A percentile compares a stretch with the other conserved stretches of the same genome.
Evolutionary conservation across 1,140 invertebrate species (phyloP).

Genomic region (Leptopilina boulardi): DNA sequence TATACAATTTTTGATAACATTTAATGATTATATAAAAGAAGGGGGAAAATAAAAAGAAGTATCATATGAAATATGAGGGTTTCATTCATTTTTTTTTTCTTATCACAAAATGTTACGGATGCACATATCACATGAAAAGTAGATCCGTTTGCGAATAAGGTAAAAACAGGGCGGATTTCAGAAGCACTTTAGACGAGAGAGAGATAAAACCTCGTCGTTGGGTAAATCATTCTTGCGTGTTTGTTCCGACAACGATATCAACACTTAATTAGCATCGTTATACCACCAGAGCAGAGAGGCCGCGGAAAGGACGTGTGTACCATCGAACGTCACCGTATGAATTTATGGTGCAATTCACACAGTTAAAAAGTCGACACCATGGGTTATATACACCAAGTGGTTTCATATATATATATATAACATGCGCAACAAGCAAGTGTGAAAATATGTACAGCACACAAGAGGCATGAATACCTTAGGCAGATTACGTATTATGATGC

Average conservation of each 20-base stretch:
- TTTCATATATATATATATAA: too few species aligned
- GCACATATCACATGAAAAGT: slow-evolving; percentile 20
- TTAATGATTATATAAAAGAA: background rate
- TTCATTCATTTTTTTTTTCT: background rate
- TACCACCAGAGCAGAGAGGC: slow-evolving; percentile 37
- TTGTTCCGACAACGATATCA: slow-evolving; percentile 43
- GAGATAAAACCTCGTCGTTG: slow-evolving; percentile 32
- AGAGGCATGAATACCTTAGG: slow-evolving; percentile 67
- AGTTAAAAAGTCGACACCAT: slow-evolving; percentile 34
- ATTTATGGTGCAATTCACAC: slow-evolving; percentile 61
- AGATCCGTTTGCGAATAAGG: slow-evolving; percentile 24
- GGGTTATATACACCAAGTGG: slow-evolving; percentile 35
- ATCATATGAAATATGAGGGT: background rate
- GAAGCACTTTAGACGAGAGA: slow-evolving; percentile 28
- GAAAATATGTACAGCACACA: slow-evolving; percentile 61
- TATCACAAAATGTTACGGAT: background rate
- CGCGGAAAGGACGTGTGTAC: slow-evolving; percentile 37
- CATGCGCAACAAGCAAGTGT: slow-evolving; percentile 53
- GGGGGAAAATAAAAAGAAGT: background rate
- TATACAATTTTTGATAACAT: background rate
- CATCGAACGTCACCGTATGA: slow-evolving; percentile 39
- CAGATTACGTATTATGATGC: slow-evolving; percentile 73
- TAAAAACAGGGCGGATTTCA: slow-evolving; percentile 12
- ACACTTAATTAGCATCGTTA: slow-evolving; percentile 54
- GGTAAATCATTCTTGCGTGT: slow-evolving; percentile 45